A percentile compares a stretch with the other conserved stretches of the same genome.
Evolutionary conservation across 2,113 vertebrate species (phyloP).

Genomic region (Gavialis gangeticus): DNA sequence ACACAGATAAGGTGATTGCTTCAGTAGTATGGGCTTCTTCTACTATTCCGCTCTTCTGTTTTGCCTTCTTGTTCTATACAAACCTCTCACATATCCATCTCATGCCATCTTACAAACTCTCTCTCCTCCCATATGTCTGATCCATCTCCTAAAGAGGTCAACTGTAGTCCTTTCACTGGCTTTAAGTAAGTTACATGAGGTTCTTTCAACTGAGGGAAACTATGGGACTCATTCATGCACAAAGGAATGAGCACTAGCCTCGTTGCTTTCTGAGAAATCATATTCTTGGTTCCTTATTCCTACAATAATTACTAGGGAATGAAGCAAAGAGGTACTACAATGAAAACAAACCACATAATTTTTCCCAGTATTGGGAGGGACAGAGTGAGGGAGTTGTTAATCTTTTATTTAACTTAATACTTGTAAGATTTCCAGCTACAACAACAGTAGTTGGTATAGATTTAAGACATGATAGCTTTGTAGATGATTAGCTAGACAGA

Average conservation of each 20-base stretch:
- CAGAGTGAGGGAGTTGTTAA: constrained; percentile 11
- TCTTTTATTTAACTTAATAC: constrained; percentile 35
- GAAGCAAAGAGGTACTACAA: background rate
- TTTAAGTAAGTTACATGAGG: background rate
- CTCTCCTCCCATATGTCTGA: background rate
- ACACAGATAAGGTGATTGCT: background rate
- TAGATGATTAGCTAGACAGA: constrained; percentile 16
- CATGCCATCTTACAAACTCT: fast-evolving
- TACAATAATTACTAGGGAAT: background rate
- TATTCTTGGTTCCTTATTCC: background rate
- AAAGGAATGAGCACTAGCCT: background rate
- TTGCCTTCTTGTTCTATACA: background rate
- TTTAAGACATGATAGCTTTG: background rate
- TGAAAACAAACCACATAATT: background rate
- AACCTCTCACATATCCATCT: background rate
- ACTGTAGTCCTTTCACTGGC: background rate
- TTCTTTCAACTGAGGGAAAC: background rate
- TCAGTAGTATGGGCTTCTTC: background rate
- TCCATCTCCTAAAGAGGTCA: background rate
- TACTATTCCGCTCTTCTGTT: background rate
- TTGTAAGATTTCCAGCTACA: background rate
- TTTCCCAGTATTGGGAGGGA: background rate
- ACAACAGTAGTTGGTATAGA: constrained; percentile 9
- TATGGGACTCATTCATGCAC: background rate
- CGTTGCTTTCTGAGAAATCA: background rate